Conservation (phyloP, 2,113 vertebrate species). For the Paracanthobrama guichenoti region DNA sequence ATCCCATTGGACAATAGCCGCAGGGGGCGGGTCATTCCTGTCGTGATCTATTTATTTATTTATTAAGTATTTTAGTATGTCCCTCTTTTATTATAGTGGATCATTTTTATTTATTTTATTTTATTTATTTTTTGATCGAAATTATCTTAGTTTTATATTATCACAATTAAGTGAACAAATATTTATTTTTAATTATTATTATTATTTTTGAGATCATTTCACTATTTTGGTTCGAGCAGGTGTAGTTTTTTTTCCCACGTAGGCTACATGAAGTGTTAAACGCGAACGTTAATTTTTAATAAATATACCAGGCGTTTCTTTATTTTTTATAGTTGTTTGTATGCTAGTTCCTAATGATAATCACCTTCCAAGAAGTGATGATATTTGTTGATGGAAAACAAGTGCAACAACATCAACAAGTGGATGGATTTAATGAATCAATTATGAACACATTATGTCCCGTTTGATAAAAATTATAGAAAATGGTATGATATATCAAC, state of each 20-base stretch:
- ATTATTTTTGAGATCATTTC: no score
- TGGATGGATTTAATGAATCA: not conserved
- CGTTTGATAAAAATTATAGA: not conserved
- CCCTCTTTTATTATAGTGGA: not conserved
- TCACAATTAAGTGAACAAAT: not conserved
- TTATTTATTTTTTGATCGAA: not conserved
- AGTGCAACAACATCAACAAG: not conserved
- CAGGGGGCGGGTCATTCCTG: conserved; percentile 5
- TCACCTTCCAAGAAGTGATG: not conserved
- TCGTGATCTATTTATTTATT: not conserved
- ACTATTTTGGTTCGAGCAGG: not conserved
- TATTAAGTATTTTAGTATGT: not conserved
- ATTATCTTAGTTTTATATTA: not conserved
- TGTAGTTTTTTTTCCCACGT: not conserved
- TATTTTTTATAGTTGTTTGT: not conserved
- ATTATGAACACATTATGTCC: not conserved
- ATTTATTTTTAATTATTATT: no score
- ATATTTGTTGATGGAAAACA: not conserved
- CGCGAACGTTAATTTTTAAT: not conserved
- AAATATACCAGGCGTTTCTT: not conserved
- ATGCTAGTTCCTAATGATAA: not conserved
- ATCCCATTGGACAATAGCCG: conserved; percentile 2
- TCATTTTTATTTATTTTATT: not conserved
- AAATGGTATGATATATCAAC: not conserved
- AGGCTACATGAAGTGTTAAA: no score